Percentiles rank a stretch among this genome's conserved stretches.
Evolutionary conservation across 2,113 vertebrate genomes (phyloP).

Genomic region (Trochalopteron elliotii): DNA sequence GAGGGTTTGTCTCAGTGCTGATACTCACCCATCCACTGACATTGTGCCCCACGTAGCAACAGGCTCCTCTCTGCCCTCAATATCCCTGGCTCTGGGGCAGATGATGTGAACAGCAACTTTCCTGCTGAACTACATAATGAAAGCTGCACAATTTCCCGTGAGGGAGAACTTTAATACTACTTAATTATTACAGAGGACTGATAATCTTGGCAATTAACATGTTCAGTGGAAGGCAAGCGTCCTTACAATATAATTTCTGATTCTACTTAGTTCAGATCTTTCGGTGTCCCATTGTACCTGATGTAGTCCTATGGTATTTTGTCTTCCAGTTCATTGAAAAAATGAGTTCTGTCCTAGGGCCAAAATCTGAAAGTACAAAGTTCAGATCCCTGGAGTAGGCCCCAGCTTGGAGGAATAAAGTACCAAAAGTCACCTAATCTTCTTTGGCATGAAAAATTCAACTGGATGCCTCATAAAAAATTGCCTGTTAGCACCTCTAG

Average conservation of each 20-base stretch:
- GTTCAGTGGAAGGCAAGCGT: neutral
- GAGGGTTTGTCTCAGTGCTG: neutral
- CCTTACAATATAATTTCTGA: neutral
- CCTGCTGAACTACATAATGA: neutral
- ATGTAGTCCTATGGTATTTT: neutral
- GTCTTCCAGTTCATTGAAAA: conserved; percentile 7
- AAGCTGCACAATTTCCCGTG: neutral
- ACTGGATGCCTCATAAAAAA: neutral
- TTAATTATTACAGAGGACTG: conserved; percentile 4
- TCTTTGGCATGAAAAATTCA: conserved; percentile 19
- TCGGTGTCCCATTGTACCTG: neutral
- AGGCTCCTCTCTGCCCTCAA: neutral
- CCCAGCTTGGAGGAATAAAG: neutral
- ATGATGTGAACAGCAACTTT: neutral
- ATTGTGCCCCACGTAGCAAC: neutral
- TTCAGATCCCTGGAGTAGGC: neutral
- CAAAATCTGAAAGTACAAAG: conserved; percentile 7
- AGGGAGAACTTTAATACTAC: neutral
- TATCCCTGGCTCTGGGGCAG: neutral
- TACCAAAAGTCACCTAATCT: neutral
- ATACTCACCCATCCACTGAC: neutral
- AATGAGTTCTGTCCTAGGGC: neutral
- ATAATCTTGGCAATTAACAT: neutral
- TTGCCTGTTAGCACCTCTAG: neutral
- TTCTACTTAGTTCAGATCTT: neutral